Evolutionary conservation across 2,113 vertebrate genomes (phyloP), one percentile per base, ranked within the genome.

Genomic region (Conger conger): DNA sequence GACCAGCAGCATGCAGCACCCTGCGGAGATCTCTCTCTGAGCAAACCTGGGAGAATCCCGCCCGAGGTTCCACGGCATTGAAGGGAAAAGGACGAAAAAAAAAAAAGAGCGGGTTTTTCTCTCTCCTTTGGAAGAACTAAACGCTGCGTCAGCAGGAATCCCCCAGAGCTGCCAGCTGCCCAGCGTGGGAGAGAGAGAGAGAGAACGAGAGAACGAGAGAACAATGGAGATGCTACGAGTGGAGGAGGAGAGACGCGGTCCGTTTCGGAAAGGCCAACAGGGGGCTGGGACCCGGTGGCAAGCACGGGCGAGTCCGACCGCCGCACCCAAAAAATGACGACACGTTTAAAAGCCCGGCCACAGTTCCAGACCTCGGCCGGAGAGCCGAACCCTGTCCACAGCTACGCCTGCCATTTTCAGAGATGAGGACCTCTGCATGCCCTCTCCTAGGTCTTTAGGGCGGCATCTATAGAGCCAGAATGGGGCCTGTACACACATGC

Each of bases 161-260:
- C n/a, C 27, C n/a, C n/a, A 4, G 63, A 11, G n/a, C 9, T 9
- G 57, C 9, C n/a, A 50, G n/a, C 20, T 6, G 63, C 13, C 16
- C 84, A 88, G 85, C 82, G 80, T 16, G 16, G 27, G 38, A 40
- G 20, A 20, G 37, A 16, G 11, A 45, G n/a, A n/a, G 17, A 15
- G 23, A 42, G 68, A 30, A 27, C 4, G n/a, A 35, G 15, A 18
- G 6, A 36, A 23, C 16, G 13, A 60, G 57, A n/a, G 27, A 16
- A n/a, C 4, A 18, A 27, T n/a, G 9, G 60, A 68, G 23, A 73
- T 3, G 11, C 4, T n/a, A 3, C 20, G 18, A 18, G 0, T 0
- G 57, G 57, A 63, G 57, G 18, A 63, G 57, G 57, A 63, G 18
- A 63, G 20, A 63, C 4, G 57, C 20, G 3, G 57, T n/a, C n/a